Conservation (phyloP, 2,797 vertebrate genomes). For the Rhynchotus rufescens region DNA sequence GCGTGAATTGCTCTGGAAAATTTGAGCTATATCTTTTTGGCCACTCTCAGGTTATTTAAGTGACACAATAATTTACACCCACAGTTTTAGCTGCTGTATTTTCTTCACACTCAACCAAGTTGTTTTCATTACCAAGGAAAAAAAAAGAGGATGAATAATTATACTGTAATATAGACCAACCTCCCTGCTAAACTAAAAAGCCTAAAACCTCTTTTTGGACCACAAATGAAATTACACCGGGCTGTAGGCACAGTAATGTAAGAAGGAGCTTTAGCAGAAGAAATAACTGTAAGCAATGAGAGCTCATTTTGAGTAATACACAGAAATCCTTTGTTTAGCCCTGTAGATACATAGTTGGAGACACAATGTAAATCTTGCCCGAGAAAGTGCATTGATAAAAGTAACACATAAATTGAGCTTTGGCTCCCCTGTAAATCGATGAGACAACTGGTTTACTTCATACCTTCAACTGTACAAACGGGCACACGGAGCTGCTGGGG, state of each 20-base stretch:
- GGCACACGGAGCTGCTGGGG: background rate
- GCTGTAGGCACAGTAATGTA: slow-evolving; percentile 29
- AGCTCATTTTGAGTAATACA: slow-evolving; percentile 68
- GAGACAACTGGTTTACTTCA: slow-evolving; percentile 49
- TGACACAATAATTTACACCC: slow-evolving; percentile 8
- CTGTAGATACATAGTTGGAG: slow-evolving; percentile 63
- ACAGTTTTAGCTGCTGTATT: slow-evolving; percentile 1
- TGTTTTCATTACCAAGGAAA: background rate
- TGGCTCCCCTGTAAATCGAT: slow-evolving; percentile 35
- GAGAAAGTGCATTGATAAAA: slow-evolving; percentile 43
- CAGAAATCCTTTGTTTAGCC: slow-evolving; percentile 71
- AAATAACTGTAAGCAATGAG: slow-evolving; percentile 59
- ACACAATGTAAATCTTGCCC: slow-evolving; percentile 53
- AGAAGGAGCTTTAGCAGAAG: slow-evolving; percentile 28
- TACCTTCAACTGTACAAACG: background rate
- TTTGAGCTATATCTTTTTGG: slow-evolving; percentile 28
- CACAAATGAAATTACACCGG: slow-evolving; percentile 50
- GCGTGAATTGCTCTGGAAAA: slow-evolving; percentile 28
- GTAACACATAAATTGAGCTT: slow-evolving; percentile 49
- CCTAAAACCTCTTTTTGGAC: slow-evolving; percentile 3
- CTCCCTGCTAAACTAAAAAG: slow-evolving; percentile 20
- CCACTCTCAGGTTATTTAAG: slow-evolving; percentile 25
- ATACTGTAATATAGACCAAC: slow-evolving; percentile 12
- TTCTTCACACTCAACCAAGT: slow-evolving; percentile 6
- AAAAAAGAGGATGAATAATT: slow-evolving; percentile 6